Evolutionary conservation across 2,888 invertebrate species (phyloP), one percentile per base, ranked within the genome.

Genomic region (Amphipoea oculea): DNA sequence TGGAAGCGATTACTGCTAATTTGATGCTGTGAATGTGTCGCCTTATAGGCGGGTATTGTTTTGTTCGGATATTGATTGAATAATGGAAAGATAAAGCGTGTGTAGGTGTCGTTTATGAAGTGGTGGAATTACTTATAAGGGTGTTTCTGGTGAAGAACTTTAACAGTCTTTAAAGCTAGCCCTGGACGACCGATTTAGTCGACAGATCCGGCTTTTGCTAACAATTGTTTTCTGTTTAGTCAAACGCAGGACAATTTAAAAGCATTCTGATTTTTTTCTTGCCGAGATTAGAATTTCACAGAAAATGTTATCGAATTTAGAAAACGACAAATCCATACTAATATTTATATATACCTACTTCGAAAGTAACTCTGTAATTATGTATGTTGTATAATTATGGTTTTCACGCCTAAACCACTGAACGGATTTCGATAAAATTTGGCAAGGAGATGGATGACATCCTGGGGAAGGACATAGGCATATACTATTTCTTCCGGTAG

Each of bases 1-100:
- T 84, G 85, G 73, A 73, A 74, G 76, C 82, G 85, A 86, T 84
- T 86, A 79, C 79, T 63, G 78, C 84, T 88, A 84, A 85, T 88
- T 88, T 88, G 84, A 81, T 84, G 86, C 80, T 67, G 88, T 66
- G 85, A 77, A 85, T 84, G 70, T 79, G 65, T 85, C 80, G 78
- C 73, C 78, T 57, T 83, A 60, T 54, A 23, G 54, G 48, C 62
- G 60, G 7, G 75, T 63, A 42, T 76, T 80, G 81, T 87, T 74
- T 86, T 69, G 68, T 60, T 73, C 67, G 14, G 80, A 65, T 57
- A 73, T 84, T 87, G 87, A 85, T 87, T 85, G 85, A 85, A 85
- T 73, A 72, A 84, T 87, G 85, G 80, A 73, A 62, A 60, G 29
- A 57, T 62, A 36, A 57, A 48, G 42, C 48, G 62, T 57, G 54